These are phyloP conservation scores for Ptiloglossa arizonensis DNA, from an alignment of 1,140 invertebrate genomes.

Conservation along the genomic window DNA sequence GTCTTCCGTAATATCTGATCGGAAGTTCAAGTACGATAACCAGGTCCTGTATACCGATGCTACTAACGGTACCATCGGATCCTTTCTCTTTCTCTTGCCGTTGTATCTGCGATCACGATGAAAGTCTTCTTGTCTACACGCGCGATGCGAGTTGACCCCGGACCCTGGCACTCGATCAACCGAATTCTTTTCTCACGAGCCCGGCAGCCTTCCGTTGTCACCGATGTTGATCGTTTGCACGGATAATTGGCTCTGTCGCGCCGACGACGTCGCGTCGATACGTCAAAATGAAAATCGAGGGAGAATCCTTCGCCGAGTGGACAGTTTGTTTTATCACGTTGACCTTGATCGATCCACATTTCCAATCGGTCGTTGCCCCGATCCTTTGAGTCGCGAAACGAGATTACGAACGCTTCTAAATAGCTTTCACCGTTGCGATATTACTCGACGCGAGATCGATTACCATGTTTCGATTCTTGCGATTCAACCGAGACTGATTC, in stretches of 20 bases:
- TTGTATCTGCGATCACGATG: slow-evolving; percentile 31
- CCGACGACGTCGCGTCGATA: neutral
- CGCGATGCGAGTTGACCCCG: slow-evolving; percentile 9
- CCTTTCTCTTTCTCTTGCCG: slow-evolving; percentile 33
- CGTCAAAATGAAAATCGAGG: neutral
- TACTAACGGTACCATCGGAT: slow-evolving; percentile 38
- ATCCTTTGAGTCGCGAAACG: no score
- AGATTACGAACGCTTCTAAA: neutral
- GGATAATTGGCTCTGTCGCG: neutral
- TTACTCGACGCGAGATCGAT: no score
- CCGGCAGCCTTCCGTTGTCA: neutral
- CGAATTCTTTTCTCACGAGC: slow-evolving; percentile 5
- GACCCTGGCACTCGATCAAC: slow-evolving; percentile 17
- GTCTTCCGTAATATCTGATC: slow-evolving; percentile 12
- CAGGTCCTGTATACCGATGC: slow-evolving; percentile 12
- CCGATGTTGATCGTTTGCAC: neutral
- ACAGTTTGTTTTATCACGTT: no score
- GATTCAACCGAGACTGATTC: no score
- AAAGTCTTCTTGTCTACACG: slow-evolving; percentile 29
- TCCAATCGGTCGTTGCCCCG: no score
- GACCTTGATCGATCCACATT: neutral
- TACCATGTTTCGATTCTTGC: no score
- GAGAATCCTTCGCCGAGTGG: no score
- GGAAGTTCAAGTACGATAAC: slow-evolving; percentile 39
- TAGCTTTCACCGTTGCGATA: neutral